These are phyloP conservation scores for Melitaea cinxia DNA, from an alignment of 1,140 invertebrate species.

Conservation along the genomic window DNA sequence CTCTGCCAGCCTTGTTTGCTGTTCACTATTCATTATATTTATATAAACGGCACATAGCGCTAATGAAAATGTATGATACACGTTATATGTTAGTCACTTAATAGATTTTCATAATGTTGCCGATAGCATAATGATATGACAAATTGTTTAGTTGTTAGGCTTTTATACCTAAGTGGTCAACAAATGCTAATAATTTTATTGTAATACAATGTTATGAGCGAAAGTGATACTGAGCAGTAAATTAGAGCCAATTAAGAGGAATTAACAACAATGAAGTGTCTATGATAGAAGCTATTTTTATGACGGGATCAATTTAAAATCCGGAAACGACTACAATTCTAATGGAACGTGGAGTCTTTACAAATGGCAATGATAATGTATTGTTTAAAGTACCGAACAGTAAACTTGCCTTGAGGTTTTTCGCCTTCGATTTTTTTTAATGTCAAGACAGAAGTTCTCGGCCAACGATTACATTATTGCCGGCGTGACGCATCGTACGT, in stretches of 20 bases:
- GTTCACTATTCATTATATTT: conserved; percentile 16
- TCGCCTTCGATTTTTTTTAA: conserved; percentile 29
- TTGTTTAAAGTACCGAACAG: conserved; percentile 10
- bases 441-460: conserved; percentile 36
- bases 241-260: background rate
- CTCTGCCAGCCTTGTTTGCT: conserved; percentile 26
- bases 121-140: background rate
- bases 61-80: conserved; percentile 19
- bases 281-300: background rate
- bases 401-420: conserved; percentile 10
- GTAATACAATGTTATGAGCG: background rate
- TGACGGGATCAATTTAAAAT: background rate
- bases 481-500: conserved; percentile 30
- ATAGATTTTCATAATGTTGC: conserved; percentile 18
- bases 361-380: conserved; percentile 2
- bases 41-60: conserved; percentile 10
- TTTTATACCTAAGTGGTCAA: background rate
- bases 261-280: background rate
- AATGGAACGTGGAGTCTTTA: conserved; percentile 3
- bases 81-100: conserved; percentile 4
- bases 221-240: background rate
- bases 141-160: background rate
- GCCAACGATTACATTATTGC: conserved; percentile 26
- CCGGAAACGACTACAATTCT: conserved; percentile 12
- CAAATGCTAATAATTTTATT: background rate